Evolutionary conservation across 2,888 invertebrate species (phyloP), one percentile per base, ranked within the genome.

Genomic region (Yponomeuta cagnagella): DNA sequence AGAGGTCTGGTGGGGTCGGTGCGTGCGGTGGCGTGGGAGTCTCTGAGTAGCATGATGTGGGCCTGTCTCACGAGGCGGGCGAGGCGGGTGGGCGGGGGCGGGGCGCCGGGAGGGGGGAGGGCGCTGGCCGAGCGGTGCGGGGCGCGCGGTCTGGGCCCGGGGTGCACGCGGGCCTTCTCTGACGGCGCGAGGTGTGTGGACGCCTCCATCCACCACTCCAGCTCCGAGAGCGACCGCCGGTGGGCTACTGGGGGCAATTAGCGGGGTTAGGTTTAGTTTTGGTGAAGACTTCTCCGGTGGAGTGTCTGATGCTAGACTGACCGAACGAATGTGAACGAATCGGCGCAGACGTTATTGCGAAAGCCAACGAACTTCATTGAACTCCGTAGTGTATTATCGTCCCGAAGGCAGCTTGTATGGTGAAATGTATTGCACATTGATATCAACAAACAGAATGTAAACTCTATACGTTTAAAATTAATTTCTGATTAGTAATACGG

Each of bases 161-260:
- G 69, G 79, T 75, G 74, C 69, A 71, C 78, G 33, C 80, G 77
- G 70, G 76, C 81, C 77, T 75, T 76, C 70, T 76, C 83, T 76
- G 73, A 80, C 80, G 71, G 79, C 70, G 86, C 83, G 30, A 58
- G 95, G 8, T 95, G 95, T 66, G 94, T 93, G 2, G 95, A 93
- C 77, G 93, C 90, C 77, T 48, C 94, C 89, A 79, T 93, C 90
- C 77, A 93, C 93, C 84, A 95, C 92, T 86, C 93, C 84, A 81
- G 95, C 88, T 96, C 96, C 67, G 96, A 96, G 69, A 96, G 89
- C 70, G 96, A 96, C 75, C 96, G 94, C 48, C 96, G 94, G 84
- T 96, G 94, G 70, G 94, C 92, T 76, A 93, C 95, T 94, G 85
- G 69, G 69, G 63, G 31, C 2, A 58, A 58, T 15, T 58, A 3